These are phyloP conservation scores for Eumerus sabulonum DNA, from an alignment of 2,888 invertebrate species.

Conservation along the genomic window DNA sequence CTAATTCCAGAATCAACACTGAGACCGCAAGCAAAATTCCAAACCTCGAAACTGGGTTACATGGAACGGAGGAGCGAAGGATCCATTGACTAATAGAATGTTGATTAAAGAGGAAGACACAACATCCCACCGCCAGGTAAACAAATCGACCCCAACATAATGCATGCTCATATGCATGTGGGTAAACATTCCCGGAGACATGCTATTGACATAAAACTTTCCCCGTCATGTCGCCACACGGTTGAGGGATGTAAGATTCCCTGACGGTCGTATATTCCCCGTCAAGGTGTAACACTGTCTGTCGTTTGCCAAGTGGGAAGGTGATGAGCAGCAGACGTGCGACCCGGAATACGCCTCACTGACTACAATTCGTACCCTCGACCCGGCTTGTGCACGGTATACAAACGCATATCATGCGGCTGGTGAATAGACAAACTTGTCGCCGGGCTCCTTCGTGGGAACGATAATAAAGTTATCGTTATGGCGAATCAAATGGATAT, in stretches of 20 bases:
- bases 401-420: conserved; percentile 14
- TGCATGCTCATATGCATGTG: conserved; percentile 42
- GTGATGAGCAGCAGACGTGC: conserved; percentile 18
- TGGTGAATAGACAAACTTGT: conserved; percentile 18
- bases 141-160: not conserved
- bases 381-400: conserved; percentile 10
- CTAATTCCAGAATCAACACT: conserved; percentile 48
- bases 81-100: conserved; percentile 34
- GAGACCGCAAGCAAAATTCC: conserved; percentile 35
- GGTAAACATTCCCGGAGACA: conserved; percentile 39
- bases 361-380: not conserved
- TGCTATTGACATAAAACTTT: conserved; percentile 63
- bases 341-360: not conserved
- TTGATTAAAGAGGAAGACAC: conserved; percentile 24
- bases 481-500: conserved; percentile 63
- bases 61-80: not conserved
- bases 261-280: no score
- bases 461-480: conserved; percentile 66
- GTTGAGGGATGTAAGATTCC: no score
- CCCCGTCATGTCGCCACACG: conserved; percentile 17
- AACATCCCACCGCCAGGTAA: conserved; percentile 25
- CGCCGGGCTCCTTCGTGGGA: conserved; percentile 19
- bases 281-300: conserved; percentile 26
- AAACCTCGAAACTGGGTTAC: conserved; percentile 15
- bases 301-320: conserved; percentile 40